Conservation (phyloP, 1,140 invertebrate species). For the Heliconius himera region DNA sequence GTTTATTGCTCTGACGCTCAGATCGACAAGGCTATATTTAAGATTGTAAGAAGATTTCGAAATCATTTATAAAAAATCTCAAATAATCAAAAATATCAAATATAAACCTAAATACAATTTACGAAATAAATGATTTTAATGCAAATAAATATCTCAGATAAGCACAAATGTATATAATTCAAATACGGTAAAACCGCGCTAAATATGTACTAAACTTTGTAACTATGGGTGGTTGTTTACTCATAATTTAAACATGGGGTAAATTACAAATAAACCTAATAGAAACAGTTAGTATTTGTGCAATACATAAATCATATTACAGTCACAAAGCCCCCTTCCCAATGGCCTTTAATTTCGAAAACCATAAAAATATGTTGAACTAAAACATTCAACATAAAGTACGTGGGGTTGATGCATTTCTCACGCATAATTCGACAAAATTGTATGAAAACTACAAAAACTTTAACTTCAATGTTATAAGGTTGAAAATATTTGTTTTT, state of each 20-base stretch:
- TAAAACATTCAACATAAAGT: conserved; percentile 16
- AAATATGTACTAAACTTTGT: neutral
- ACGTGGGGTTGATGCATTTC: conserved; percentile 16
- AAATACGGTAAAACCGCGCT: neutral
- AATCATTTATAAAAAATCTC: too few species aligned
- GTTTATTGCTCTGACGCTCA: too few species aligned
- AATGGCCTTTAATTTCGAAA: conserved; percentile 21
- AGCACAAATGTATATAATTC: neutral
- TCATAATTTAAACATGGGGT: neutral
- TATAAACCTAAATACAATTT: too few species aligned
- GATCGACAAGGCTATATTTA: too few species aligned
- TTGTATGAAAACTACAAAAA: neutral
- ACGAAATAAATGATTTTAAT: too few species aligned
- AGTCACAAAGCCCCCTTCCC: conserved; percentile 11
- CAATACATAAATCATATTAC: conserved; percentile 14
- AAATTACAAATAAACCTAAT: conserved; percentile 13
- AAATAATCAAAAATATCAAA: too few species aligned
- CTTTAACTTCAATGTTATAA: conserved; percentile 8
- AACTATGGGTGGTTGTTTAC: neutral
- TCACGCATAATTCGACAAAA: conserved; percentile 20
- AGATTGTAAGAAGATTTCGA: too few species aligned
- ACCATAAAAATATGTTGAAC: conserved; percentile 28
- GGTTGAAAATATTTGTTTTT: conserved; percentile 15
- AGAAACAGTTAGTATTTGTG: neutral
- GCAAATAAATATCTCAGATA: too few species aligned